Percentiles rank a stretch among this genome's conserved stretches.
Conservation (phyloP, 2,113 vertebrate genomes). For the Paralichthys olivaceus region DNA sequence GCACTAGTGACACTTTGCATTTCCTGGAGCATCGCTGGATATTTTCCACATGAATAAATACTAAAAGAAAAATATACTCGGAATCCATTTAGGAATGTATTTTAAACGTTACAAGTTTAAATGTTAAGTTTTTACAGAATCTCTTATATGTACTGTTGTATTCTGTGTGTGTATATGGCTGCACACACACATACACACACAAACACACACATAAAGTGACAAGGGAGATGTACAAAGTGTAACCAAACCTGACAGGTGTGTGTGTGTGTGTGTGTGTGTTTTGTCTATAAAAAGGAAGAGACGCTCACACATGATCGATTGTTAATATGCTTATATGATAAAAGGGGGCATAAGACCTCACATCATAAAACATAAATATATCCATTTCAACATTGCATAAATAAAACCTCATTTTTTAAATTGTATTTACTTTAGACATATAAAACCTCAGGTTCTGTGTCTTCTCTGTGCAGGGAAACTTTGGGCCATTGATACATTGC, state of each 20-base stretch:
- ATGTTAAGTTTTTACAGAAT: no score
- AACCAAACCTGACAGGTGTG: not conserved
- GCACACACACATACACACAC: not conserved
- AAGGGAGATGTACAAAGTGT: constrained; percentile 11
- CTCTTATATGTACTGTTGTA: no score
- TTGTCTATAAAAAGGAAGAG: not conserved
- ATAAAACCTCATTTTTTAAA: constrained; percentile 8
- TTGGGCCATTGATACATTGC: not conserved
- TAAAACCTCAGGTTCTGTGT: not conserved
- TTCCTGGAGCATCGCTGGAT: constrained; percentile 3
- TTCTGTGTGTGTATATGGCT: no score
- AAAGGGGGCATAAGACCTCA: not conserved
- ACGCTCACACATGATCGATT: not conserved
- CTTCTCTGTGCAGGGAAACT: not conserved
- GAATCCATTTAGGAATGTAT: constrained; percentile 12
- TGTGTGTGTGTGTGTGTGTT: not conserved
- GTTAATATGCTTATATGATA: not conserved
- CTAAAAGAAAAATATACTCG: not conserved
- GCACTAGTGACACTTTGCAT: constrained; percentile 24
- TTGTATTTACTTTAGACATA: not conserved
- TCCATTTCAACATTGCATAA: constrained; percentile 14
- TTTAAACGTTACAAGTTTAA: no score
- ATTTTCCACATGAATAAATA: constrained; percentile 26
- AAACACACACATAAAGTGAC: not conserved
- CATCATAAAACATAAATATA: constrained; percentile 1